Evolutionary conservation across 2,888 invertebrate genomes (phyloP).

Genomic region (Hoplodrina blanda): DNA sequence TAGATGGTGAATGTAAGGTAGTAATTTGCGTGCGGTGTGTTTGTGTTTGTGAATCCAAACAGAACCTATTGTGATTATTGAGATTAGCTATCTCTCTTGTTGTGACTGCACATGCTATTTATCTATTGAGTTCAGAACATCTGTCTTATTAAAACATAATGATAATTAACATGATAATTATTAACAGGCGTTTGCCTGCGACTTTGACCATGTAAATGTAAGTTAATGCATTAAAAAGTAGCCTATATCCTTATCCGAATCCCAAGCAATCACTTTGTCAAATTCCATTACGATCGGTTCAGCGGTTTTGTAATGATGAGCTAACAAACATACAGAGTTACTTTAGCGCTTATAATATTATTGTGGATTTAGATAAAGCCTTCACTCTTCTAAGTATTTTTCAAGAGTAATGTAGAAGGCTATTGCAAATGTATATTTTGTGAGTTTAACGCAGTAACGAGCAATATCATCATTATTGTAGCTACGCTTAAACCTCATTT

Average conservation of each 20-base stretch:
- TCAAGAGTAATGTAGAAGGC: slow-evolving; percentile 19
- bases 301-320: background rate
- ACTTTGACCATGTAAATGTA: too few relatives aligned
- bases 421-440: slow-evolving; percentile 25
- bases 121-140: slow-evolving; percentile 62
- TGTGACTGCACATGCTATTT: slow-evolving; percentile 70
- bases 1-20: slow-evolving; percentile 53
- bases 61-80: slow-evolving; percentile 74
- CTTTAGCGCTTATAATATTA: background rate
- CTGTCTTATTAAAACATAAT: slow-evolving; percentile 35
- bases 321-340: background rate
- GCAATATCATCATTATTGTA: slow-evolving; percentile 39
- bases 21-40: slow-evolving; percentile 40
- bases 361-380: background rate
- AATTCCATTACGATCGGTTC: background rate
- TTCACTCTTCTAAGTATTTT: background rate
- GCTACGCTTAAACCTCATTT: slow-evolving; percentile 39
- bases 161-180: background rate
- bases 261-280: background rate
- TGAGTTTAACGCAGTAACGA: slow-evolving; percentile 14
- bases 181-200: background rate
- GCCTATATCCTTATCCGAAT: too few relatives aligned
- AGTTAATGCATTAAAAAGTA: too few relatives aligned
- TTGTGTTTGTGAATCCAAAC: slow-evolving; percentile 65
- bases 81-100: slow-evolving; percentile 75